Evolutionary conservation across 2,888 invertebrate species (phyloP), one percentile per base, ranked within the genome.

Genomic region (Noctua pronuba): DNA sequence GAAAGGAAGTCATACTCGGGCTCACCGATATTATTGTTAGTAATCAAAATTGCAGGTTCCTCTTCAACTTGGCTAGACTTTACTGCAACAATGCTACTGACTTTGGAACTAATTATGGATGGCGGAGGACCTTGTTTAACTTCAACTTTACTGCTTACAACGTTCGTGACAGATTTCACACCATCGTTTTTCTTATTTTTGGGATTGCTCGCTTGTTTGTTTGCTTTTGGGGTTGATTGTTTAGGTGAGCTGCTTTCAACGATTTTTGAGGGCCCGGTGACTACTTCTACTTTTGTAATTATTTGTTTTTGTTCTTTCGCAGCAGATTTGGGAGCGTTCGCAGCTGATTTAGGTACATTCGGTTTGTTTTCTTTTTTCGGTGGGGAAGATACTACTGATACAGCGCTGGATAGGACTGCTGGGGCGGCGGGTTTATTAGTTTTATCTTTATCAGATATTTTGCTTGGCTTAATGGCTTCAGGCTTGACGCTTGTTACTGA

Each of bases 1-100:
- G 98, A 98, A 7, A 98, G 97, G 90, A 98, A 98, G 92, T 98
- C 98, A 91, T 98, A 98, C 94, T 98, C 98, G 0, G 98, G 98
- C 84, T 98, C 98, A 38, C 98, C 98, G 60, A 98, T 97, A 90
- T 98, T 98, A 90, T 98, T 98, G 79, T 98, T 98, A 24, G 97
- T 95, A 44, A 97, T 96, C 69, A 97, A 93, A 65, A 97, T 97
- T 28, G 97, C 97, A 80, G 97, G 97, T 86, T 97, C 97, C 71
- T 97, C 97, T 64, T 95, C 94, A 60, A 88, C 80, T 89, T 93
- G 91, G 86, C 94, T 93, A 2, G 97, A 95, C 88, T 96, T 96
- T 38, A 97, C 94, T 93, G 97, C 97, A 62, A 97, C 96, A 68
- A 97, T 93, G 85, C 97, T 97, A 46, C 97, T 97, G 64, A 97